Percentiles rank a stretch among this genome's conserved stretches.
Conservation (phyloP, 2,888 invertebrate species). For the Cheilosia vulpina region DNA sequence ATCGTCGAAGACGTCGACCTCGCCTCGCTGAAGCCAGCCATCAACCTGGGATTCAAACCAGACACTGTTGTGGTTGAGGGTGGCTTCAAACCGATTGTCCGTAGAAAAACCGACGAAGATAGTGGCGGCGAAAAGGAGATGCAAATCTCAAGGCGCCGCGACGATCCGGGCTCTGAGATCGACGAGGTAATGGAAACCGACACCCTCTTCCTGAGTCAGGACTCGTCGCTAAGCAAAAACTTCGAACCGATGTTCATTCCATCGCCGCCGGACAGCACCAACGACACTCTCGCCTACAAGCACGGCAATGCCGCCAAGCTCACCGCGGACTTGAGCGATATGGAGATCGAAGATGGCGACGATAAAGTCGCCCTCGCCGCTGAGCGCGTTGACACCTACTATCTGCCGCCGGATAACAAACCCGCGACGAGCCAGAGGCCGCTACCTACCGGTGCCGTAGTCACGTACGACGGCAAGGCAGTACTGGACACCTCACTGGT, state of each 20-base stretch:
- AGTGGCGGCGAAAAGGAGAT: conserved; percentile 84
- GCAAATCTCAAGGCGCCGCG: conserved; percentile 80
- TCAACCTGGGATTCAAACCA: conserved; percentile 91
- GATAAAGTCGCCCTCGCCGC: conserved; percentile 89
- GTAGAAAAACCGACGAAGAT: conserved; percentile 82
- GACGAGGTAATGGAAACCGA: conserved; percentile 83
- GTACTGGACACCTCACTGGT: conserved; percentile 87
- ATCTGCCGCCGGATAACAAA: conserved; percentile 88
- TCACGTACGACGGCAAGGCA: conserved; percentile 91
- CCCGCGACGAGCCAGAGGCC: conserved; percentile 76
- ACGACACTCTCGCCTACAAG: conserved; percentile 79
- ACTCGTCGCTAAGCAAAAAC: conserved; percentile 85
- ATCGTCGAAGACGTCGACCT: conserved; percentile 78
- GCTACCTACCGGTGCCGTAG: conserved; percentile 86
- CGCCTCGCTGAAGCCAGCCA: conserved; percentile 85
- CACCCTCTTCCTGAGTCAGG: conserved; percentile 82
- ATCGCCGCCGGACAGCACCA: conserved; percentile 89
- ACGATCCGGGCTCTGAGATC: conserved; percentile 82
- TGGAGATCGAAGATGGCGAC: conserved; percentile 81
- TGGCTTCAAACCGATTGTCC: conserved; percentile 91
- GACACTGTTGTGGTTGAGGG: conserved; percentile 92
- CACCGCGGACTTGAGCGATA: conserved; percentile 84
- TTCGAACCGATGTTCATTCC: conserved; percentile 93
- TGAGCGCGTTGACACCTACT: conserved; percentile 89
- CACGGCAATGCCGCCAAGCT: conserved; percentile 78